These are phyloP conservation scores for Cecidostiba fungosa DNA, from an alignment of 2,888 invertebrate genomes.

Conservation along the genomic window DNA sequence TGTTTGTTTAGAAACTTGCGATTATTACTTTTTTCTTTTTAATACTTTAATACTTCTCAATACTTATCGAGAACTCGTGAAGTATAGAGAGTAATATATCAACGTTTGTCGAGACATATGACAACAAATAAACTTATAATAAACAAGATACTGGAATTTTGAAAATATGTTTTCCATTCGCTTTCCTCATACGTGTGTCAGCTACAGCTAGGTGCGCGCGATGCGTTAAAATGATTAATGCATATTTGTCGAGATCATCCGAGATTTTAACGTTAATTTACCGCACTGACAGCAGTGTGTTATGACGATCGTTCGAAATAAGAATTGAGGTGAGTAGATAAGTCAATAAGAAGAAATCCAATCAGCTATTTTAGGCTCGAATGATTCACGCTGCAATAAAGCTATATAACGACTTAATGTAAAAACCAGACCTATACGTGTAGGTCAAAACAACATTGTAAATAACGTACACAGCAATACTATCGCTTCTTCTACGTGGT, in stretches of 20 bases:
- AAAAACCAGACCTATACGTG: slow-evolving; percentile 11
- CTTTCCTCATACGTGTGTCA: not conserved
- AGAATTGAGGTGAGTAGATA: not conserved
- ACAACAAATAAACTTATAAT: not conserved
- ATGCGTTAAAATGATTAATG: not conserved
- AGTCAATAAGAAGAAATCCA: slow-evolving; percentile 4
- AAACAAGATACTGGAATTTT: not conserved
- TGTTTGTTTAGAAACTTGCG: no score
- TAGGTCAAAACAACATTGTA: slow-evolving; percentile 14
- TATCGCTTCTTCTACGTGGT: not conserved
- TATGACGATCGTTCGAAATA: not conserved
- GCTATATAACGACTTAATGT: not conserved
- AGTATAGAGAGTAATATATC: no score
- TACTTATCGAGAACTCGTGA: no score
- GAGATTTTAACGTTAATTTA: not conserved
- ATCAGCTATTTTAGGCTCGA: not conserved
- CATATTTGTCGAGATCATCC: not conserved
- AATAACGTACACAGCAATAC: not conserved
- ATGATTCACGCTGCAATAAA: slow-evolving; percentile 17
- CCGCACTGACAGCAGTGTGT: not conserved
- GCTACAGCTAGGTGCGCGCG: not conserved
- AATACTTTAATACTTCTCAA: no score
- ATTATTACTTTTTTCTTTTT: no score
- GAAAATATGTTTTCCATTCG: not conserved
- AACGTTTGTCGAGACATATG: not conserved